Evolutionary conservation across 2,797 vertebrate genomes (phyloP), one percentile per base, ranked within the genome.

Genomic region (Cichlasoma orientale): DNA sequence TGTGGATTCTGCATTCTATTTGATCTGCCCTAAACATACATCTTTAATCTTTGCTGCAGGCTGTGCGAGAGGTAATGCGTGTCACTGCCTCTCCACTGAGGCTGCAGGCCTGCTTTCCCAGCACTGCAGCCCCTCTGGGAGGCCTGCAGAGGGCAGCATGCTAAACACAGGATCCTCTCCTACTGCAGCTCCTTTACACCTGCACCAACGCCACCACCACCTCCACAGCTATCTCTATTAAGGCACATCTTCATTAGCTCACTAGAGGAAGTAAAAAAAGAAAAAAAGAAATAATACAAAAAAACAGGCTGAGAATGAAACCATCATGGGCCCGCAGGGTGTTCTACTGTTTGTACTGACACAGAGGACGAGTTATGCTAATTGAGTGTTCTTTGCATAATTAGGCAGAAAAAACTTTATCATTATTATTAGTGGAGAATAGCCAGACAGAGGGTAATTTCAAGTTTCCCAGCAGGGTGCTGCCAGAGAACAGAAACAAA

Each of bases 381-480:
- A 95, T 96, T 95, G 93, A 94, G 94, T 92, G 92, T 94, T 95
- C 91, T 95, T 95, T 94, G 93, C 94, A 96, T 96, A 95, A 95
- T 96, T 95, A 95, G 93, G 79, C 84, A 92, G 90, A 87, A 92
- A 90, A 93, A 94, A 91, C 85, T 88, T 94, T 94, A 94, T 94
- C 92, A 95, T 95, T 95, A 93, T 95, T 95, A 95, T 95, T 95
- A 94, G 94, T 88, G 84, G 93, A 92, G 93, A 94, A 94, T 93
- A 94, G 92, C 91, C 92, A 95, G 93, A 93, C 91, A 90, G 92
- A 93, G 94, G 90, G 93, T 94, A 94, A 95, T 95, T 94, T 95
- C 86, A 92, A 94, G 92, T 90, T 93, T 94, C 94, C 93, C 95
- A 96, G 95, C 93, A 95, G 94, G 95, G 92, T 90, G 92, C 92